Percentiles rank a stretch among this genome's conserved stretches.
These are phyloP conservation scores for Oreochromis grahami DNA, from an alignment of 2,797 vertebrate genomes.

Conservation along the genomic window DNA sequence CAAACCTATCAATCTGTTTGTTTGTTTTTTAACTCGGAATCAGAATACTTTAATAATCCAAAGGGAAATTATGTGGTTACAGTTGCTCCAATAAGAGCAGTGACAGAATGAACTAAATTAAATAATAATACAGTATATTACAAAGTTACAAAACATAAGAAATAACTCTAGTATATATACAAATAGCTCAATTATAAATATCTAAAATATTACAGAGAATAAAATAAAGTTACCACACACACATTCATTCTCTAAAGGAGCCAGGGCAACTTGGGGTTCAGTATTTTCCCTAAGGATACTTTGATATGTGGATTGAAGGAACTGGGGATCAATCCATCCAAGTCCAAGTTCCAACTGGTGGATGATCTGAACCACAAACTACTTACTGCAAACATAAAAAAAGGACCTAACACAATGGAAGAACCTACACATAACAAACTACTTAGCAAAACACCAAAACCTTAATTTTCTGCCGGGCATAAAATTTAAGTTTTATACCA, in stretches of 20 bases:
- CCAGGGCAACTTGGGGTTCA: neutral
- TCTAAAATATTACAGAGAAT: neutral
- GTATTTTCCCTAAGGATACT: neutral
- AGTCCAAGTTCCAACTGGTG: neutral
- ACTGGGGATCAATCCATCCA: neutral
- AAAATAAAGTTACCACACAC: neutral
- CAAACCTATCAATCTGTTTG: neutral
- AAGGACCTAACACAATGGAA: neutral
- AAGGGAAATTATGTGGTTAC: neutral
- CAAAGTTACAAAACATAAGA: neutral
- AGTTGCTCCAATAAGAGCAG: neutral
- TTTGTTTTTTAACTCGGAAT: neutral
- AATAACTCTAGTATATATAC: neutral
- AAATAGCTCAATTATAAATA: neutral
- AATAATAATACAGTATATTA: neutral
- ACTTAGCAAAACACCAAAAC: neutral
- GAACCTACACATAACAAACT: neutral
- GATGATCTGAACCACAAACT: neutral
- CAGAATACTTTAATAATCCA: neutral
- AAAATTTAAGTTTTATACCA: neutral
- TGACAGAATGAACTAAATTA: neutral
- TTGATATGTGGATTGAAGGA: fast-evolving
- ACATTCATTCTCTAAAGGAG: neutral
- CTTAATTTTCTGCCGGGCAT: neutral
- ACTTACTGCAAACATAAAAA: neutral